These are phyloP conservation scores for Anoura caudifer DNA, from an alignment of 2,113 vertebrate genomes.

Conservation along the genomic window DNA sequence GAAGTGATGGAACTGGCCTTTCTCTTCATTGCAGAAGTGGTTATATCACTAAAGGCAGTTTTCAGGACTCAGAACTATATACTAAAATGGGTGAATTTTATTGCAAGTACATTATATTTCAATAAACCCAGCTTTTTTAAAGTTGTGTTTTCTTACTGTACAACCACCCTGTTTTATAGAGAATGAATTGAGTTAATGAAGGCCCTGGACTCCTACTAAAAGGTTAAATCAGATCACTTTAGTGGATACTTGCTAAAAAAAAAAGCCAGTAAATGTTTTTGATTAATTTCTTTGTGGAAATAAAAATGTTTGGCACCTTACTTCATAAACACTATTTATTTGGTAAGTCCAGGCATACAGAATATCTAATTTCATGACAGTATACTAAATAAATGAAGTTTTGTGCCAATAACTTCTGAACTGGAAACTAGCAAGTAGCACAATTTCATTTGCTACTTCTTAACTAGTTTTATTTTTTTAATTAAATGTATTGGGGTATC, in stretches of 20 bases:
- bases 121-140: background rate
- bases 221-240: background rate
- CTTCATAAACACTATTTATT: background rate
- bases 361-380: background rate
- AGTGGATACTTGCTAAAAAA: background rate
- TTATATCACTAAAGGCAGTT: background rate
- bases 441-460: background rate
- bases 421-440: background rate
- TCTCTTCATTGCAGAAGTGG: background rate
- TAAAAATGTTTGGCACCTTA: background rate
- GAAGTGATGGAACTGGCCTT: background rate
- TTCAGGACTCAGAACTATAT: background rate
- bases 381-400: conserved; percentile 12
- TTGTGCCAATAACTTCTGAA: background rate
- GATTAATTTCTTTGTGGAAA: conserved; percentile 23
- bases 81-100: background rate
- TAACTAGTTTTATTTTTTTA: background rate
- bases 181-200: background rate
- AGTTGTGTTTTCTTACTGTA: background rate
- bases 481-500: background rate
- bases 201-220: background rate
- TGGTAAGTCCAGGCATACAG: background rate
- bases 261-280: background rate
- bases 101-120: background rate
- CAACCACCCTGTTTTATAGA: background rate